Evolutionary conservation across 2,888 invertebrate species (phyloP), one percentile per base, ranked within the genome.

Genomic region (Julus scandinavius): DNA sequence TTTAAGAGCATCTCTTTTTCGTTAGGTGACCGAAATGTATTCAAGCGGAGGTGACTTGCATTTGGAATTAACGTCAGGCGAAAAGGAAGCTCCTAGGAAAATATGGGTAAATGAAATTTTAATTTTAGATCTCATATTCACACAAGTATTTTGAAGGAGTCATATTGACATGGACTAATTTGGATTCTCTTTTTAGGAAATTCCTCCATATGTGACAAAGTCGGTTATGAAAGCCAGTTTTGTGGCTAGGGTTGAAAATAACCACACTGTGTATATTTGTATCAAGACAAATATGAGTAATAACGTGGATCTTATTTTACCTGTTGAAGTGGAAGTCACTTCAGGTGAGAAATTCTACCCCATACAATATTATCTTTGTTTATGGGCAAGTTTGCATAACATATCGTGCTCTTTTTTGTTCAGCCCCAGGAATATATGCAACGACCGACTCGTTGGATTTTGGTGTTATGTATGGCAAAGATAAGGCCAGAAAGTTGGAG

Each of bases 41-140:
- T 93, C 94, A 45, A 97, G 97, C 92, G 98, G 97, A 89, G 96
- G 96, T 87, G 96, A 97, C 92, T 96, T 99, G 93, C 96, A 96
- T 92, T 93, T 99, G 91, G 97, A 97, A 93, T 93, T 97, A 92
- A 97, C 98, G 89, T 91, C 92, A 80, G 93, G 91, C 87, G 95
- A 95, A 89, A 93, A 94, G 89, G 96, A 96, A 91, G 97, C 96
- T 88, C 95, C 96, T 87, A 95, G 95, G 91, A 95, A 95, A 91
- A 93, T 97, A 91, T 98, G 98, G 98, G 95, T 93, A 91, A 89
- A 91, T 40, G 41, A 86, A 87, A 11, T 89, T 41, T 38, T 4
- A 17, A 13, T 83, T 54, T 72, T 54, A 54, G 54, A 13, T 54
- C 15, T 2, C 4, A 20, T 20, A 63, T 72, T 72, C 17, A 3